Conservation (phyloP, 2,113 vertebrate species). For the Oryzias curvinotus region DNA sequence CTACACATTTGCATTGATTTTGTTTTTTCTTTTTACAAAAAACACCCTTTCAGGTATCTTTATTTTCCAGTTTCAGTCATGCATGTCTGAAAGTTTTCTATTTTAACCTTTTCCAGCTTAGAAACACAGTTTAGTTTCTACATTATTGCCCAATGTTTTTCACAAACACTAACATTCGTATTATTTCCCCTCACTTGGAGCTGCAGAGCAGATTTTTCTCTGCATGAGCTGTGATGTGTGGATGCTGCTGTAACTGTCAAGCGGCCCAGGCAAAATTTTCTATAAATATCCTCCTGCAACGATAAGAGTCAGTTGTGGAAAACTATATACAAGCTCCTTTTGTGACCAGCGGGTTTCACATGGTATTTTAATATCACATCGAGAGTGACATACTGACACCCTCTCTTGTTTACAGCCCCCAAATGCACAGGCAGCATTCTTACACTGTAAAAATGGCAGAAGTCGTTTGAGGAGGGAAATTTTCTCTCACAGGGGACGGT, state of each 20-base stretch:
- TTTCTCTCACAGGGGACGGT: slow-evolving; percentile 2
- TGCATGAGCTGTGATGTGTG: slow-evolving; percentile 58
- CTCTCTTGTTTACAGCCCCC: not conserved
- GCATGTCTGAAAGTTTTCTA: too few relatives aligned
- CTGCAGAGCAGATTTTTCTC: slow-evolving; percentile 25
- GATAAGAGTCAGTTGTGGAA: not conserved
- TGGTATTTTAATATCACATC: slow-evolving; percentile 8
- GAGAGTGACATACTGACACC: slow-evolving; percentile 5
- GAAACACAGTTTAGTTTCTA: not conserved
- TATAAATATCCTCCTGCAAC: slow-evolving; percentile 17
- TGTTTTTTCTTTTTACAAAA: too few relatives aligned
- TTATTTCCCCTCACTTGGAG: not conserved
- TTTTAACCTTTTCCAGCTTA: too few relatives aligned
- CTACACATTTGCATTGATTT: too few relatives aligned
- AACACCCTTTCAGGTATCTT: too few relatives aligned
- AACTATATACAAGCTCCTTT: slow-evolving; percentile 4
- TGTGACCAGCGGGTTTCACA: slow-evolving; percentile 19
- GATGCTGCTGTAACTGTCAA: slow-evolving; percentile 13
- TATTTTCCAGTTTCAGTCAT: too few relatives aligned
- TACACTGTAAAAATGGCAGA: not conserved
- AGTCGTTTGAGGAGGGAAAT: slow-evolving; percentile 9
- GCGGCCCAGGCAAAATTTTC: slow-evolving; percentile 23
- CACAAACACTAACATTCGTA: not conserved
- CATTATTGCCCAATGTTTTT: not conserved
- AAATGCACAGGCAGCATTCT: not conserved